Percentiles rank a stretch among this genome's conserved stretches.
Conservation (phyloP, 2,797 vertebrate species). For the Buceros bicornis region DNA sequence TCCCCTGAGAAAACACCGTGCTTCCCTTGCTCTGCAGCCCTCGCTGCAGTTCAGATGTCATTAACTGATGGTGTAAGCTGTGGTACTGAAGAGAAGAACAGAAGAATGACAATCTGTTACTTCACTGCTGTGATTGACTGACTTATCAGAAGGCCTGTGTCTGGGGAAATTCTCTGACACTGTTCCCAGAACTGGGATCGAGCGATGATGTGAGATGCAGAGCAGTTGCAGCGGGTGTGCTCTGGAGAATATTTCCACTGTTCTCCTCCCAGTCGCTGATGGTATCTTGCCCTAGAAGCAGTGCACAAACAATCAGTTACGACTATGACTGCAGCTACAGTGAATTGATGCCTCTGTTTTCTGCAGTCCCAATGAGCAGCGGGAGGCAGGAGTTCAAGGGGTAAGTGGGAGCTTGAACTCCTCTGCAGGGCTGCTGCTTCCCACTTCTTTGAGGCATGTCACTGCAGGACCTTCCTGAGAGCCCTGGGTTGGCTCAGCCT, state of each 20-base stretch:
- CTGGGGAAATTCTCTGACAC: not conserved
- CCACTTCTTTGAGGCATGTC: not conserved
- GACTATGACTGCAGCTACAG: not conserved
- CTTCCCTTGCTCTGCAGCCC: not conserved
- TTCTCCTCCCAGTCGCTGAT: rapidly evolving
- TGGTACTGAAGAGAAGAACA: rapidly evolving
- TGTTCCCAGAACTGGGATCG: not conserved
- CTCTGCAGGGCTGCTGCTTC: not conserved
- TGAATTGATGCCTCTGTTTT: not conserved
- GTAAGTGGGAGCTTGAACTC: not conserved
- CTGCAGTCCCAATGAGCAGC: not conserved
- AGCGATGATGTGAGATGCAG: not conserved
- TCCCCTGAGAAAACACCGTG: not conserved
- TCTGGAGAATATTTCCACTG: not conserved
- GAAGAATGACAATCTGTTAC: not conserved
- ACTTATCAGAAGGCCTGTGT: not conserved
- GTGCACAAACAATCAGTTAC: not conserved
- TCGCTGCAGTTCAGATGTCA: not conserved
- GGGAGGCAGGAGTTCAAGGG: not conserved
- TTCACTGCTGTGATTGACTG: not conserved
- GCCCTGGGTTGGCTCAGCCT: not conserved
- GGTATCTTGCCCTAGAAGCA: not conserved
- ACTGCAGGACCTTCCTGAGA: not conserved
- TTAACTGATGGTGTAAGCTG: not conserved
- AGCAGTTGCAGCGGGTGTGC: not conserved